Evolutionary conservation across 1,140 invertebrate species (phyloP), one percentile per base, ranked within the genome.

Genomic region (Manduca sexta): DNA sequence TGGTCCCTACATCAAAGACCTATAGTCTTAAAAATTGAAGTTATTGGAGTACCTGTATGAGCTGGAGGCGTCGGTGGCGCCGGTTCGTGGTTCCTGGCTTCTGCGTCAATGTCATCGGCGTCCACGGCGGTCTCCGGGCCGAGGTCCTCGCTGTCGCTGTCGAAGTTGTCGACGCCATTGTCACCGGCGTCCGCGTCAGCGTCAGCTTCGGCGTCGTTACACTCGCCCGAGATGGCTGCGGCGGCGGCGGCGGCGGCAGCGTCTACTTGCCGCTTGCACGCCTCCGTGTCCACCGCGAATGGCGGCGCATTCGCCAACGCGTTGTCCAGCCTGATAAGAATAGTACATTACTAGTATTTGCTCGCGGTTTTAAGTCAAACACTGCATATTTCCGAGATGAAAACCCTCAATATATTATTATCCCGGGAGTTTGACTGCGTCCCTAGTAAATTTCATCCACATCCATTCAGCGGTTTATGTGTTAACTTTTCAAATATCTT

Each of bases 51-150:
- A 89, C 88, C 86, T 56, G 83, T 59, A 54, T 89, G 86, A 11
- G 85, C 86, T 3, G 88, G 88, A 21, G 88, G 88, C 1, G 88
- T 88, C 0, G 87, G 87, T 10, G 88, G 83, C n/a, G 73, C 90
- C 0, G 91, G 75, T 15, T 72, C 90, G 60, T 90, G 88, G 0
- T 88, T 90, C 66, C 89, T 90, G 1, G 89, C 88, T 0, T 90
- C 90, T 14, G 90, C 75, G 64, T 91, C 90, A 0, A 88, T 82
- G 35, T 89, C 88, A 43, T 88, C 87, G 2, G 87, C 87, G 33
- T 88, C 87, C 14, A 90, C 88, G 14, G 88, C 87, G 10, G 80
- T 82, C 63, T 82, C 80, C 0, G 88, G 86, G 10, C 85, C 81
- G 39, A 79, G 68, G 51, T 88, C 86, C 13, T 88, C 84, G 52